These are phyloP conservation scores for Chanos chanos DNA, from an alignment of 2,797 vertebrate species.

Conservation along the genomic window DNA sequence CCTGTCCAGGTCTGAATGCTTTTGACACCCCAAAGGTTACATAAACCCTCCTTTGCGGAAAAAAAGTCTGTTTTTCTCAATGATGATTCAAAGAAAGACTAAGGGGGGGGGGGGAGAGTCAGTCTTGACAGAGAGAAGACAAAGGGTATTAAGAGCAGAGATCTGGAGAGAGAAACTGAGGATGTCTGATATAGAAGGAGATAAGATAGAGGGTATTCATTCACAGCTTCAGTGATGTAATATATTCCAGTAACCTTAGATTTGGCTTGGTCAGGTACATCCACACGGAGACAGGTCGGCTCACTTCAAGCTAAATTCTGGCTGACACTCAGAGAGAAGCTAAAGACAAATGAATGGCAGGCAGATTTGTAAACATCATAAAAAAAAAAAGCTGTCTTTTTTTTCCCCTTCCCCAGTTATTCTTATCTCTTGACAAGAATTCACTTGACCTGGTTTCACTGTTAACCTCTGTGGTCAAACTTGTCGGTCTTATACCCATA, in stretches of 20 bases:
- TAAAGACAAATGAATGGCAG: constrained; percentile 7
- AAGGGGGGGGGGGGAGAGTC: no score
- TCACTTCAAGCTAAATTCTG: constrained; percentile 27
- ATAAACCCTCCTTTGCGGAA: constrained; percentile 22
- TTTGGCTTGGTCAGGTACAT: constrained; percentile 65
- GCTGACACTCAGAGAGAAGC: constrained; percentile 5
- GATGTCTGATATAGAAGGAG: neutral
- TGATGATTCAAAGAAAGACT: constrained; percentile 22
- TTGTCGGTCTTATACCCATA: no score
- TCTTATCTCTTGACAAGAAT: no score
- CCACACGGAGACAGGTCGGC: constrained; percentile 55
- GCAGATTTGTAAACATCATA: neutral
- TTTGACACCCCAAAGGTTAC: constrained; percentile 10
- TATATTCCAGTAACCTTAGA: constrained; percentile 68
- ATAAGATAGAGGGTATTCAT: constrained; percentile 33
- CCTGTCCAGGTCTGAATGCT: constrained; percentile 10
- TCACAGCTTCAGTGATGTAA: constrained; percentile 63
- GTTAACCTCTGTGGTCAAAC: no score
- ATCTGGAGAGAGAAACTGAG: constrained; percentile 14
- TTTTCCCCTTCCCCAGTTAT: neutral
- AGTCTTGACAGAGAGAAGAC: constrained; percentile 27
- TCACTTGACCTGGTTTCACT: no score
- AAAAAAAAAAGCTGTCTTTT: neutral
- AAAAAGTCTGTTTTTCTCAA: constrained; percentile 12
- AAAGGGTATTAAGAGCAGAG: neutral